Conservation (phyloP, 2,888 invertebrate species). For the Chrysina gloriosa region DNA sequence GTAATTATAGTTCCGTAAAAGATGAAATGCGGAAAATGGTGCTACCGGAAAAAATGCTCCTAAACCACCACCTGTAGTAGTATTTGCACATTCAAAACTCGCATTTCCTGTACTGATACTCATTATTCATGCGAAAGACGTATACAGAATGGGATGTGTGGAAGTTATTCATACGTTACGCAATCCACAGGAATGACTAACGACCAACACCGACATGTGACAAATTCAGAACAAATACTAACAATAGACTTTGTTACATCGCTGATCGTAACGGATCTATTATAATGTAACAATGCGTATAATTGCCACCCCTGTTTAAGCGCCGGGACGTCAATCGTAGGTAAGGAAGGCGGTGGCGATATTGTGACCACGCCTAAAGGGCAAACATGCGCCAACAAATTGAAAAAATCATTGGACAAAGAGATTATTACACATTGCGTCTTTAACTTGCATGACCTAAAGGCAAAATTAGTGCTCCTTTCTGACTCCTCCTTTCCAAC, state of each 20-base stretch:
- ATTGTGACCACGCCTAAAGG: constrained; percentile 54
- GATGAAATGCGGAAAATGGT: constrained; percentile 73
- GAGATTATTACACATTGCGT: constrained; percentile 3
- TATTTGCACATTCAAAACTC: constrained; percentile 56
- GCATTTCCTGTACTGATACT: constrained; percentile 48
- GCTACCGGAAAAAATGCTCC: constrained; percentile 57
- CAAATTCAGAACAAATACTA: constrained; percentile 41
- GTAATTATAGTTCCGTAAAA: constrained; percentile 76
- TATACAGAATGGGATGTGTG: neutral
- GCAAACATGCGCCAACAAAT: constrained; percentile 55
- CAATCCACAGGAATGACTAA: constrained; percentile 8
- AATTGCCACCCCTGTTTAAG: constrained; percentile 55
- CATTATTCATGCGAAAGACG: constrained; percentile 45
- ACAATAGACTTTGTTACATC: constrained; percentile 36
- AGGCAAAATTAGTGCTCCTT: constrained; percentile 32
- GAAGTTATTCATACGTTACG: neutral
- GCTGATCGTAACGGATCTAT: constrained; percentile 34
- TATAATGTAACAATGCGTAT: constrained; percentile 22
- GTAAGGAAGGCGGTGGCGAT: constrained; percentile 54
- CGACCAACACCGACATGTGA: constrained; percentile 29
- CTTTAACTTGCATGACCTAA: neutral
- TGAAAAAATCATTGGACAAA: constrained; percentile 52
- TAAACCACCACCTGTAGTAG: constrained; percentile 53
- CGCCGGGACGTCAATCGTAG: constrained; percentile 53
- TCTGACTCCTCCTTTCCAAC: constrained; percentile 54